A percentile compares a stretch with the other conserved stretches of the same genome.
These are phyloP conservation scores for Taeniopygia guttata DNA, from an alignment of 2,797 vertebrate species.

Conservation along the genomic window DNA sequence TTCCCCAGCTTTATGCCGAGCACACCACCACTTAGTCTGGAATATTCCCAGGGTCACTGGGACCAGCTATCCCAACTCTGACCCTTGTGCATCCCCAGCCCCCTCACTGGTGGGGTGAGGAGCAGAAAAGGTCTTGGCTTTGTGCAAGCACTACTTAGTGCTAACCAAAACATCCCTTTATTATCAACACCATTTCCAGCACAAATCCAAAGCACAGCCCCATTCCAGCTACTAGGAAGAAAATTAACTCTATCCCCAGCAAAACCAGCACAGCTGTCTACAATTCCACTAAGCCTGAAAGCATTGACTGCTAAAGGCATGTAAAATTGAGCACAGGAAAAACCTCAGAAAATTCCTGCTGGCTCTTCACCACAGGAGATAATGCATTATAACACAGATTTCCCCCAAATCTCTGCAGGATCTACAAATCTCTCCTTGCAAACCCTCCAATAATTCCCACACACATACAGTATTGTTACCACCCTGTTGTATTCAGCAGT, in stretches of 20 bases:
- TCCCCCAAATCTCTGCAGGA: constrained; percentile 24
- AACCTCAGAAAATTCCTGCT: constrained; percentile 8
- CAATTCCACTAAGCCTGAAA: constrained; percentile 31
- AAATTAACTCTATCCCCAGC: neutral
- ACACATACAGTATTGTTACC: neutral
- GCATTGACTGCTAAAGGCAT: neutral
- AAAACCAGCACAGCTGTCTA: constrained; percentile 10
- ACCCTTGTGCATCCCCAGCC: neutral
- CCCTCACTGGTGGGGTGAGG: neutral
- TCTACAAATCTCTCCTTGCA: constrained; percentile 42
- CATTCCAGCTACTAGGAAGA: neutral
- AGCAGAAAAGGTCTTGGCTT: neutral
- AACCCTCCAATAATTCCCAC: neutral
- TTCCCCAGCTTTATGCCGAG: neutral
- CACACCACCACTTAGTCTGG: neutral
- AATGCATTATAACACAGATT: constrained; percentile 39
- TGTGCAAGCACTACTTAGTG: neutral
- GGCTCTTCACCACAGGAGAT: constrained; percentile 29
- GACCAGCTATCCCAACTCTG: neutral
- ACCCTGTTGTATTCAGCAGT: neutral
- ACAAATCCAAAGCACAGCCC: neutral
- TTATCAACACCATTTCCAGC: neutral
- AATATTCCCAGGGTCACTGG: neutral
- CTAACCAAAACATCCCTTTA: neutral
- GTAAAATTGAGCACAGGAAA: constrained; percentile 1